Evolutionary conservation across 2,888 invertebrate species (phyloP), one percentile per base, ranked within the genome.

Genomic region (Himalopsyche kuldschensis): DNA sequence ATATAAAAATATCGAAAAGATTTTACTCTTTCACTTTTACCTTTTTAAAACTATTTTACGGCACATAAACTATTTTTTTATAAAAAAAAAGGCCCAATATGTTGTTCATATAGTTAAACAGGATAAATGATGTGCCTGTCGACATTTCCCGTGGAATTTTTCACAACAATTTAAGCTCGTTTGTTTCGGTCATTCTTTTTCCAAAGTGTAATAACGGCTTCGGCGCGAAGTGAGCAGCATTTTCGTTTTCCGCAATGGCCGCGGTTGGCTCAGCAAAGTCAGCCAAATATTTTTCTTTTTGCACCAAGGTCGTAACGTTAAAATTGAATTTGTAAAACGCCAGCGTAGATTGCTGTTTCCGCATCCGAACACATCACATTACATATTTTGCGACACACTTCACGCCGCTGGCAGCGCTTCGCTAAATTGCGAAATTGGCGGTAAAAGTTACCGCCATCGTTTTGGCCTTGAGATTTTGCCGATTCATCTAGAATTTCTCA

Each of bases 341-440:
- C 75, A 78, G 20, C 83, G 83, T 27, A 63, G 63, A 84, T 85
- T 84, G 82, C 75, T 35, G 63, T 80, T 85, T 84, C 84, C 85
- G 80, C 80, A 41, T 82, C 81, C 79, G 75, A 78, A 81, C 77
- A 80, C 80, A 82, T 82, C 79, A 76, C 80, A 48, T 84, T 80
- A 80, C 80, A 48, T 35, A 75, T 69, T 80, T 79, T 30, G 78
- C 78, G 78, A 78, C 78, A 89, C 89, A 89, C 88, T 89, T 89
- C 88, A 89, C 89, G 88, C 89, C 88, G 87, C 87, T 88, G 88
- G 88, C 89, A 88, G 88, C 88, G 55, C 55, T 55, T 20, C 55
- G 55, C 55, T 55, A 55, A 55, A 55, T 88, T 88, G 87, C 88
- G 87, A 88, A 88, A 87, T 87, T 87, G 88, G 87, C 88, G 88